phyloP scores from a whole-genome alignment of 2,113 vertebrate genomes.

The Malurus alboscapulatus region DNA sequence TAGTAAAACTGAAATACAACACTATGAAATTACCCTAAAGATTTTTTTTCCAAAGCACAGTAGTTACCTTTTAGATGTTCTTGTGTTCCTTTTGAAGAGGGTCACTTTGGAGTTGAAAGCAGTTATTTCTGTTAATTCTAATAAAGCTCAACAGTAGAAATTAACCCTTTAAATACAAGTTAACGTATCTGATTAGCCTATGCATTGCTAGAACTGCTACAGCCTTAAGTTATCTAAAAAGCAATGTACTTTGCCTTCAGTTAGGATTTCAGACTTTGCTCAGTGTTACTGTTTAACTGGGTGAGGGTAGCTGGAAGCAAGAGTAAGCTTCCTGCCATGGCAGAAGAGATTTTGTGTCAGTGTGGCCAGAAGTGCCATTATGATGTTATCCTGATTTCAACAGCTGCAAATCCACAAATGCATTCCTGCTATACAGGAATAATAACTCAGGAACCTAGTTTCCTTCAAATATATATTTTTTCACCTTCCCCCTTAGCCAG shows the following conservation, averaged over 20 bases:
- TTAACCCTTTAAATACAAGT: not conserved
- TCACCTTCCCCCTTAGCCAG: not conserved
- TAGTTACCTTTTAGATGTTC: not conserved
- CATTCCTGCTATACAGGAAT: not conserved
- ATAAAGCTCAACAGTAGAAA: not conserved
- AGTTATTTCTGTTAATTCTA: not conserved
- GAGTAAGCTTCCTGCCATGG: not conserved
- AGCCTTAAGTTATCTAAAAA: slow-evolving; percentile 22
- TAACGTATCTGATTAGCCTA: not conserved
- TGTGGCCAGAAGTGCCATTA: not conserved
- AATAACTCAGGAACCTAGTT: not conserved
- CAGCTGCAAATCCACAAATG: not conserved
- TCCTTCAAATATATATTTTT: not conserved
- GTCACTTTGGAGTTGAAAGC: not conserved
- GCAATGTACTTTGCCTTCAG: slow-evolving; percentile 55
- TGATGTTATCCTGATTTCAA: not conserved
- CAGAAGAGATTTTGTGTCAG: not conserved
- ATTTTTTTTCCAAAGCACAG: not conserved
- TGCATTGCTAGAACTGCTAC: not conserved
- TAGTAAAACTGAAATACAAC: not conserved
- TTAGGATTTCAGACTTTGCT: slow-evolving; percentile 52
- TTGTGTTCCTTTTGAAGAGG: not conserved
- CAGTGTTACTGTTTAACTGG: slow-evolving; percentile 60
- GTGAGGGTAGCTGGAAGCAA: not conserved
- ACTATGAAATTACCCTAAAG: not conserved